phyloP scores from a whole-genome alignment of 2,888 invertebrate genomes.

The Noctua fimbriata region DNA sequence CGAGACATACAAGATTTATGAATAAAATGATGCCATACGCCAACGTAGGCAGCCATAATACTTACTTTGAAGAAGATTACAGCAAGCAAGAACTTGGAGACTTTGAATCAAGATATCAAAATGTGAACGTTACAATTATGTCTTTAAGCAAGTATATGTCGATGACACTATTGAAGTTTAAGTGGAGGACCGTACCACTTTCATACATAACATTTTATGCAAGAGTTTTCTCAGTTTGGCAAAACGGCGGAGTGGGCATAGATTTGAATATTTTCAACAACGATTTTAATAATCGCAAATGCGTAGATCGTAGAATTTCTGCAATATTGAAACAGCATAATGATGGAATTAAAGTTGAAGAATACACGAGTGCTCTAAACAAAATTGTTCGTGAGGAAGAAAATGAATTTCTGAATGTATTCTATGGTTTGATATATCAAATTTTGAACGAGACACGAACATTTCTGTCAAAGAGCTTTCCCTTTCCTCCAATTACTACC shows the following conservation, averaged over 20 bases:
- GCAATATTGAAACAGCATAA: conserved; percentile 83
- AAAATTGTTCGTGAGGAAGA: conserved; percentile 78
- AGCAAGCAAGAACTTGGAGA: conserved; percentile 73
- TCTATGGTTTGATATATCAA: conserved; percentile 74
- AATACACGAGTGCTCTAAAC: conserved; percentile 76
- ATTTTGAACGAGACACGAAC: conserved; percentile 77
- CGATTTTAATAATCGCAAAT: conserved; percentile 68
- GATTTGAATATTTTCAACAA: conserved; percentile 78
- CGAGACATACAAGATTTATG: conserved; percentile 72
- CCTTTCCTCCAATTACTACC: conserved; percentile 52
- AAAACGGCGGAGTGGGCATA: conserved; percentile 88
- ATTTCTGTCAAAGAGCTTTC: conserved; percentile 73
- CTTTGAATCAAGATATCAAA: conserved; percentile 80
- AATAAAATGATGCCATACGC: conserved; percentile 72
- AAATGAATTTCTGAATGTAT: conserved; percentile 74
- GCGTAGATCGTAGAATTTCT: conserved; percentile 72
- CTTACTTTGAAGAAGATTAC: conserved; percentile 68
- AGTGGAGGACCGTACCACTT: conserved; percentile 86
- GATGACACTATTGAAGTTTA: conserved; percentile 85
- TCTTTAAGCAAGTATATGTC: conserved; percentile 85
- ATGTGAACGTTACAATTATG: conserved; percentile 84
- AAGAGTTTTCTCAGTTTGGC: conserved; percentile 89
- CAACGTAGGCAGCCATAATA: conserved; percentile 54
- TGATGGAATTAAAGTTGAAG: conserved; percentile 78
- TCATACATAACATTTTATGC: conserved; percentile 87